Conservation (phyloP, 2,888 invertebrate genomes). For the Acrocera orbiculus region DNA sequence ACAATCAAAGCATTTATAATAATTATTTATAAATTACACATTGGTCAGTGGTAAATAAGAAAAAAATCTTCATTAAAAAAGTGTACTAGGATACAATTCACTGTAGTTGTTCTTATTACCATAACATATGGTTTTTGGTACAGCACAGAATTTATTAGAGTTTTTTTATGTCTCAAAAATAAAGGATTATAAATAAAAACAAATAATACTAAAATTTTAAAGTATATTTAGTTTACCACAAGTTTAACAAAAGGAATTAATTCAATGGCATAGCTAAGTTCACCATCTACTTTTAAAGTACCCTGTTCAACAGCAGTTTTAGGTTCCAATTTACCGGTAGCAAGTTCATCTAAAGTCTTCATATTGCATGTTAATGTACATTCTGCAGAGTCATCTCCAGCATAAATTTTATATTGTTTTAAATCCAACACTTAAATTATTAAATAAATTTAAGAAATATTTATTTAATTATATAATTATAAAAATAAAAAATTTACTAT, state of each 20-base stretch:
- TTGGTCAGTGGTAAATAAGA: too few species aligned
- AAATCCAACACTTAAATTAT: slow-evolving; percentile 12
- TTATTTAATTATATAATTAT: not conserved
- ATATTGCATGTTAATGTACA: slow-evolving; percentile 12
- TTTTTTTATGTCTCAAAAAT: too few species aligned
- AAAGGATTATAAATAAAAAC: too few species aligned
- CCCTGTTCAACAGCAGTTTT: slow-evolving; percentile 11
- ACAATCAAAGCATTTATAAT: too few species aligned
- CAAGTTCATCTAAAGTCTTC: slow-evolving; percentile 9
- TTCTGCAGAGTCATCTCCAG: slow-evolving; percentile 7
- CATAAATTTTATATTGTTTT: slow-evolving; percentile 10
- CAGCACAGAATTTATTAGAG: too few species aligned
- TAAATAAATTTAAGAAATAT: not conserved
- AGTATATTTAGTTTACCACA: too few species aligned
- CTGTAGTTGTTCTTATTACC: too few species aligned
- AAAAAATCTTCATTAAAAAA: too few species aligned
- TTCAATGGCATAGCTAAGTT: slow-evolving; percentile 9
- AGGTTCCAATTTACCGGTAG: slow-evolving; percentile 7
- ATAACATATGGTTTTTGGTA: too few species aligned
- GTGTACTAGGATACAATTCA: too few species aligned
- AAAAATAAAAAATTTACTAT: slow-evolving; percentile 9
- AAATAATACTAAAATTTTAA: too few species aligned
- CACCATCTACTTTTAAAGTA: slow-evolving; percentile 12
- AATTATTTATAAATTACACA: too few species aligned
- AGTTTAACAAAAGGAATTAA: slow-evolving; percentile 9